Percentiles rank a stretch among this genome's conserved stretches.
phyloP scores from a whole-genome alignment of 2,113 vertebrate species.

The Puntigrus tetrazona region DNA sequence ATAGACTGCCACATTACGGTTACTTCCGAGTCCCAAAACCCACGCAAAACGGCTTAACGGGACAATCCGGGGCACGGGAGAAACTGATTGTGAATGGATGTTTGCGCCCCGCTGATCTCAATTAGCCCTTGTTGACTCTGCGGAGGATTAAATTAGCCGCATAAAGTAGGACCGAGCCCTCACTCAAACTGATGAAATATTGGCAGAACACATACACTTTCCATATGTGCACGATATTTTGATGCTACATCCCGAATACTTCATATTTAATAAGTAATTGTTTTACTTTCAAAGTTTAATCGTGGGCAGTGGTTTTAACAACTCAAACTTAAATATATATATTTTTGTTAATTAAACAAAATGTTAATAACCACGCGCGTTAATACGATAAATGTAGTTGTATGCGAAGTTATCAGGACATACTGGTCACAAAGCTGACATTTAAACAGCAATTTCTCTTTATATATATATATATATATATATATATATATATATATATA shows the following conservation, averaged over 20 bases:
- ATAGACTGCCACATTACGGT: not conserved
- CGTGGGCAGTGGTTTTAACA: not conserved
- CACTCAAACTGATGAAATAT: constrained; percentile 11
- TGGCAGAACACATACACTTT: not conserved
- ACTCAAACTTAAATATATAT: too few relatives aligned
- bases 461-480: too few relatives aligned
- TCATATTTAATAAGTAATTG: not conserved
- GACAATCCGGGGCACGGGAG: constrained; percentile 45
- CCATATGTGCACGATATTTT: not conserved
- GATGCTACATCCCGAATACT: not conserved
- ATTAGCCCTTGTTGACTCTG: constrained; percentile 54
- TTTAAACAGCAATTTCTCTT: not conserved
- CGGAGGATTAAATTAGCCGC: constrained; percentile 51
- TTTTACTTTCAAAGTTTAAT: not conserved
- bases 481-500: too few relatives aligned
- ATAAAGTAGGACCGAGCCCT: not conserved
- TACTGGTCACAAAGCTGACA: not conserved
- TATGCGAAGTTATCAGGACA: not conserved
- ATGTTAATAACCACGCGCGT: not conserved
- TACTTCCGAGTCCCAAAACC: constrained; percentile 6
- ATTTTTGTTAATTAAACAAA: too few relatives aligned
- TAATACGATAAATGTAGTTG: not conserved
- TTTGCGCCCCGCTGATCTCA: constrained; percentile 35
- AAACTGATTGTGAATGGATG: constrained; percentile 50
- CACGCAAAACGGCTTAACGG: not conserved